Evolutionary conservation across 1,140 invertebrate genomes (phyloP).

Genomic region (Mycetomoellerius zeteki): DNA sequence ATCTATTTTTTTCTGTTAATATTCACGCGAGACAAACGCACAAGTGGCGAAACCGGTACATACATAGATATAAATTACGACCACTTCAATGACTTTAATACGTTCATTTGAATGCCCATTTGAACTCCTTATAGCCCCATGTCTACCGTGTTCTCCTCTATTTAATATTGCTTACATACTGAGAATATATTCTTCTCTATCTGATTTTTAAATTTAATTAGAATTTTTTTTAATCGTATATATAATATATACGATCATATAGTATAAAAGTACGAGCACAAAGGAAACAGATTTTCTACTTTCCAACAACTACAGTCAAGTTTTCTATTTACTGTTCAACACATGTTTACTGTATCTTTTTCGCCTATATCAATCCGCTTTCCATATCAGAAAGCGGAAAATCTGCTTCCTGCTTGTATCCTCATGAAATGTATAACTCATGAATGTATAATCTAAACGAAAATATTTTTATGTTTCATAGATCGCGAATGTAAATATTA

Average conservation of each 20-base stretch:
- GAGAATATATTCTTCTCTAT: neutral
- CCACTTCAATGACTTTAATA: conserved; percentile 11
- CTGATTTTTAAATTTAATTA: neutral
- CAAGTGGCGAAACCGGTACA: neutral
- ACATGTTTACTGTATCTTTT: too few species aligned
- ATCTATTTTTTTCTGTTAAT: neutral
- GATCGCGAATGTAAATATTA: neutral
- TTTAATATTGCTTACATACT: neutral
- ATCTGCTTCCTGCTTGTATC: too few species aligned
- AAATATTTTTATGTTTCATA: neutral
- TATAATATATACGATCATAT: too few species aligned
- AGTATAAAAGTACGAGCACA: too few species aligned
- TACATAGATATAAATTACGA: neutral
- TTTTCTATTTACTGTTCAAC: too few species aligned
- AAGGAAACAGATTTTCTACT: too few species aligned
- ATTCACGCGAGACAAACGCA: neutral
- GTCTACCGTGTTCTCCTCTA: neutral
- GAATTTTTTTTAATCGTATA: neutral
- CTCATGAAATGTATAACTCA: neutral
- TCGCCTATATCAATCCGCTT: too few species aligned
- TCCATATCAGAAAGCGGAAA: too few species aligned
- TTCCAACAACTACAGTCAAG: too few species aligned
- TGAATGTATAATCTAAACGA: neutral
- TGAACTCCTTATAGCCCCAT: neutral
- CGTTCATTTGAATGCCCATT: neutral